A percentile compares a stretch with the other conserved stretches of the same genome.
Conservation (phyloP, 2,113 vertebrate genomes). For the Pseudorasbora parva region DNA sequence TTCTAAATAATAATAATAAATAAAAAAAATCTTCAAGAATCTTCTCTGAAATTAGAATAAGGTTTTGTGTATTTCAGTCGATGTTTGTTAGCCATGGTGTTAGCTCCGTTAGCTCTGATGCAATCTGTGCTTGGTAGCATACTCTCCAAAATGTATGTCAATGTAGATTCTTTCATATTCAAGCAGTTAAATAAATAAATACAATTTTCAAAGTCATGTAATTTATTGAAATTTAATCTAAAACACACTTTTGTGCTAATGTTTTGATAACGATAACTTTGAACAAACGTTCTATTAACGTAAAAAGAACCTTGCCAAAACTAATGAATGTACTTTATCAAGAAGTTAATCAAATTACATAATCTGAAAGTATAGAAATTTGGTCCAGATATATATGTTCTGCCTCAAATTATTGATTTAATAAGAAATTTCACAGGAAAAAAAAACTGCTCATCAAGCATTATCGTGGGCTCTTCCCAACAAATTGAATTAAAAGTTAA, state of each 20-base stretch:
- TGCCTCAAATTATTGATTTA: not conserved
- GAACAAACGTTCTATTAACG: too few species aligned
- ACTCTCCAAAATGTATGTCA: not conserved
- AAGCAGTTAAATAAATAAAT: not conserved
- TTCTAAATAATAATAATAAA: too few species aligned
- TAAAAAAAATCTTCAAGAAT: too few species aligned
- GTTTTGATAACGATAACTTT: too few species aligned
- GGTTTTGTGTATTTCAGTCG: not conserved
- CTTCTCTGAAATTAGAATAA: not conserved
- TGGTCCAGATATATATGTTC: too few species aligned
- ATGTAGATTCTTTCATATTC: not conserved
- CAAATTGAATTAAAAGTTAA: not conserved
- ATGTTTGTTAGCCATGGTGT: too few species aligned
- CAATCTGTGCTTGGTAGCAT: not conserved
- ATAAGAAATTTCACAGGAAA: not conserved
- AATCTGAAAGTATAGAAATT: not conserved
- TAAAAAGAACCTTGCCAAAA: too few species aligned
- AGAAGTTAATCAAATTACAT: not conserved
- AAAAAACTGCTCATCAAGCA: too few species aligned
- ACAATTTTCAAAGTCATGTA: not conserved
- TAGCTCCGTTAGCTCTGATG: not conserved
- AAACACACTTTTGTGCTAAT: too few species aligned
- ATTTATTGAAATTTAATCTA: too few species aligned
- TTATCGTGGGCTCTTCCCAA: too few species aligned
- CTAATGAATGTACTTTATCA: not conserved